These are phyloP conservation scores for Geotrypetes seraphini DNA, from an alignment of 2,797 vertebrate genomes.

Conservation along the genomic window DNA sequence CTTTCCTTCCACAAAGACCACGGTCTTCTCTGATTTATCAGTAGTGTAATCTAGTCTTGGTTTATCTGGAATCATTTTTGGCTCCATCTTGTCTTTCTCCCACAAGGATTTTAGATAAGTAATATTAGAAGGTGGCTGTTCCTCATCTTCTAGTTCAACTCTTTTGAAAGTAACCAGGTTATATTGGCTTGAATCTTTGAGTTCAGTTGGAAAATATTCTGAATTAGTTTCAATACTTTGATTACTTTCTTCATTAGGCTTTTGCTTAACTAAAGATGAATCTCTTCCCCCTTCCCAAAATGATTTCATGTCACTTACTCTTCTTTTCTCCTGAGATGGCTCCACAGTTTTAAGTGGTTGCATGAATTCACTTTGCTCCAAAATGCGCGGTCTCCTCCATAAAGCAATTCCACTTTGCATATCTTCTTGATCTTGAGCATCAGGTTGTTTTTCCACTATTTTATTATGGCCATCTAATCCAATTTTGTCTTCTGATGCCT, in stretches of 20 bases:
- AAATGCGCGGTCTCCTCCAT: conserved; percentile 1
- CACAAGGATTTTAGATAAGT: conserved; percentile 51
- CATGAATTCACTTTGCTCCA: conserved; percentile 4
- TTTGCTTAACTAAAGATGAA: too few species aligned
- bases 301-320: conserved; percentile 60
- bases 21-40: neutral
- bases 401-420: neutral
- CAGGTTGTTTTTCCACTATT: neutral
- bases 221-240: neutral
- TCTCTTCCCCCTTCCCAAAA: conserved; percentile 70
- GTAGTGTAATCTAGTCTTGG: conserved; percentile 16
- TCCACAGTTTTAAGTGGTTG: conserved; percentile 17
- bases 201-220: neutral
- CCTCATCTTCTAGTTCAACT: conserved; percentile 26
- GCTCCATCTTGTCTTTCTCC: conserved; percentile 49
- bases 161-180: conserved; percentile 14
- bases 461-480: neutral
- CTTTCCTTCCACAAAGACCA: conserved; percentile 3
- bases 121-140: conserved; percentile 42
- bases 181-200: conserved; percentile 10
- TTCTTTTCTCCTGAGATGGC: conserved; percentile 42
- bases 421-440: neutral
- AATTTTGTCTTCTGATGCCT: neutral
- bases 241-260: neutral
- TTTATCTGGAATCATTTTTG: conserved; percentile 12